phyloP scores from a whole-genome alignment of 2,797 vertebrate species.

The Phataginus tetradactyla region DNA sequence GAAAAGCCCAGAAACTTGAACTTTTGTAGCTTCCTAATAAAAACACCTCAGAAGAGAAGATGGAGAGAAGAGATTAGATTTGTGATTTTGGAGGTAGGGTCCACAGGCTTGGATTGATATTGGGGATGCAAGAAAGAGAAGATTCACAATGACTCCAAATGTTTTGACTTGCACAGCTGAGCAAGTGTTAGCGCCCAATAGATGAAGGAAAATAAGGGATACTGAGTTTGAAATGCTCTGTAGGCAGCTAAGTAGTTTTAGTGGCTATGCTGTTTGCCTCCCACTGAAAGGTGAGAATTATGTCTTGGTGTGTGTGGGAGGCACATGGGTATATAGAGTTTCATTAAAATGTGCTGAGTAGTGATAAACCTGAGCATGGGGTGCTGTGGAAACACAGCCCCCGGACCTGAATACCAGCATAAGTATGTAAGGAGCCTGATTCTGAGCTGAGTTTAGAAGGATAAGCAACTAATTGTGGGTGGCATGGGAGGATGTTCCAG shows the following conservation, averaged over 20 bases:
- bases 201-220: not conserved
- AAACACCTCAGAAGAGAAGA: not conserved
- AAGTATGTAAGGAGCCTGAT: not conserved
- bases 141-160: not conserved
- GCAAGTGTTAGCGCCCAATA: not conserved
- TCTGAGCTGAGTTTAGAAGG: not conserved
- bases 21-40: not conserved
- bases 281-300: not conserved
- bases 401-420: not conserved
- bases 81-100: not conserved
- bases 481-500: not conserved
- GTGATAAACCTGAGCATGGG: not conserved
- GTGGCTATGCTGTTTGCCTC: not conserved
- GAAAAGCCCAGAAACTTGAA: not conserved
- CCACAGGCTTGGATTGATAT: not conserved
- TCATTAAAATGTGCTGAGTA: conserved; percentile 49
- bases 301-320: conserved; percentile 11
- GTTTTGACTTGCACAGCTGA: not conserved
- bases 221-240: not conserved
- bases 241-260: not conserved
- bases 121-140: not conserved
- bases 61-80: not conserved
- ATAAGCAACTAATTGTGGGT: not conserved
- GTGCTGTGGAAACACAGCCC: conserved; percentile 50
- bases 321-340: conserved; percentile 52